Evolutionary conservation across 1,140 invertebrate species (phyloP).

Genomic region (Arion vulgaris): DNA sequence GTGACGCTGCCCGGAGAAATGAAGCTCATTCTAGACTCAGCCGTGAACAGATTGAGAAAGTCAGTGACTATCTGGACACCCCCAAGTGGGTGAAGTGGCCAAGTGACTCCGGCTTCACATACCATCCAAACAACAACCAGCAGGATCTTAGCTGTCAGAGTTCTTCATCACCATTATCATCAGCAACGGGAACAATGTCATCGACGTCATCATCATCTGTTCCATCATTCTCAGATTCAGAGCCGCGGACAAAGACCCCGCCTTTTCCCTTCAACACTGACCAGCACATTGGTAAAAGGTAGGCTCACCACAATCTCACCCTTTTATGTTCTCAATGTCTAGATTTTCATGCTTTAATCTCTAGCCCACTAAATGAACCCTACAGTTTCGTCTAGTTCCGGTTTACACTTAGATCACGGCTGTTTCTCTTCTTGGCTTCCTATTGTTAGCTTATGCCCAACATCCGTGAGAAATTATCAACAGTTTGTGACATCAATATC

Average conservation of each 20-base stretch:
- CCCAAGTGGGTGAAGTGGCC: constrained; percentile 19
- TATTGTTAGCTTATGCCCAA: too few species aligned
- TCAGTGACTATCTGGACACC: not conserved
- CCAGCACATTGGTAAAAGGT: not conserved
- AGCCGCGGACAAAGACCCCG: constrained; percentile 24
- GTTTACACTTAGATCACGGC: too few species aligned
- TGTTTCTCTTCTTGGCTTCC: too few species aligned
- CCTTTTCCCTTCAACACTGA: not conserved
- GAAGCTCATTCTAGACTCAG: not conserved
- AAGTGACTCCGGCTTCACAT: constrained; percentile 20
- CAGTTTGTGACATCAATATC: too few species aligned
- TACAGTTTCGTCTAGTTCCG: too few species aligned
- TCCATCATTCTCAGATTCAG: constrained; percentile 15
- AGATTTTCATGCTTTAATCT: too few species aligned
- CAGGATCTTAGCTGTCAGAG: not conserved
- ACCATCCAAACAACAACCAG: not conserved
- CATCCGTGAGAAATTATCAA: too few species aligned
- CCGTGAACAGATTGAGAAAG: not conserved
- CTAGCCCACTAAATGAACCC: too few species aligned
- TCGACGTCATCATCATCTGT: constrained; percentile 24
- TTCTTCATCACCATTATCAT: not conserved
- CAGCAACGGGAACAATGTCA: constrained; percentile 19
- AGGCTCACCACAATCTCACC: not conserved
- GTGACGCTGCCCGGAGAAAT: not conserved
- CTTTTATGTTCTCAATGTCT: too few species aligned